Conservation (phyloP, 2,888 invertebrate genomes). For the Thereva nobilitata region DNA sequence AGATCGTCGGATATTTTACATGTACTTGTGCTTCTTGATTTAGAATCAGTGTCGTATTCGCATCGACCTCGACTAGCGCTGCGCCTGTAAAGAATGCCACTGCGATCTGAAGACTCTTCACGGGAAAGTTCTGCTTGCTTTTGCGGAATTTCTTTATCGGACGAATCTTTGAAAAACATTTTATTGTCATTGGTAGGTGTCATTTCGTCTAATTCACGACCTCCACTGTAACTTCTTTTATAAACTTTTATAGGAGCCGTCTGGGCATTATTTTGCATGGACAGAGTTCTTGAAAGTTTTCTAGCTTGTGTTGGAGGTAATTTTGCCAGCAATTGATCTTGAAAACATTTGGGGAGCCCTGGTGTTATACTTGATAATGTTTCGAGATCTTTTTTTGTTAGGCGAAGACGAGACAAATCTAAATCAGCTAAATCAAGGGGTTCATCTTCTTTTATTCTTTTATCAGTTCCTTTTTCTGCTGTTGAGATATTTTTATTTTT, state of each 20-base stretch:
- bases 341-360: constrained; percentile 71
- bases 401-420: constrained; percentile 69
- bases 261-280: constrained; percentile 52
- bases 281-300: constrained; percentile 67
- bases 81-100: constrained; percentile 46
- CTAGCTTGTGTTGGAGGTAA: constrained; percentile 71
- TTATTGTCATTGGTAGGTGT: constrained; percentile 41
- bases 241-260: constrained; percentile 47
- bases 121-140: constrained; percentile 35
- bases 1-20: constrained; percentile 50
- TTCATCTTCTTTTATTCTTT: constrained; percentile 41
- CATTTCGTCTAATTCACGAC: constrained; percentile 52
- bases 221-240: constrained; percentile 59
- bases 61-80: constrained; percentile 44
- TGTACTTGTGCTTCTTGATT: constrained; percentile 50
- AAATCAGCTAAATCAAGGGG: constrained; percentile 65
- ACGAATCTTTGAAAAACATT: constrained; percentile 2
- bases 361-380: constrained; percentile 72
- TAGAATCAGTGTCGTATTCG: constrained; percentile 45
- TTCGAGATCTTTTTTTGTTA: constrained; percentile 72
- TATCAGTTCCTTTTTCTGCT: constrained; percentile 29
- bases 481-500: constrained; percentile 42
- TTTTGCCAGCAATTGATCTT: constrained; percentile 71
- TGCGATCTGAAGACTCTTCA: constrained; percentile 40
- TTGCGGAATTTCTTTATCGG: constrained; percentile 24